phyloP scores from a whole-genome alignment of 2,113 vertebrate species.

The Lagopus leucura region DNA sequence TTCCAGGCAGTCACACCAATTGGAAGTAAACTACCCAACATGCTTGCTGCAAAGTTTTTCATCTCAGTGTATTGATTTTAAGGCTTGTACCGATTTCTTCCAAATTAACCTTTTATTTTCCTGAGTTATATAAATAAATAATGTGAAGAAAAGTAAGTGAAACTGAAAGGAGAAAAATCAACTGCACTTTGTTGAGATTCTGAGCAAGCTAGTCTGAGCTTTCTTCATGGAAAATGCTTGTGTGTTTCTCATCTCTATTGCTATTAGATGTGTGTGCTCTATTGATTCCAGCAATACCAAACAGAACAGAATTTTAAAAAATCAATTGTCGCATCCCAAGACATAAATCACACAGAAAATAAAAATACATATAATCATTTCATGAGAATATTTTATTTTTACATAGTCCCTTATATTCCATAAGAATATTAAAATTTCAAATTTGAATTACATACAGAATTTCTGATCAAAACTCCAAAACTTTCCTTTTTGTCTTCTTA shows the following conservation, averaged over 20 bases:
- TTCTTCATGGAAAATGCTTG: slow-evolving; percentile 11
- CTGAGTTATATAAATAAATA: slow-evolving; percentile 44
- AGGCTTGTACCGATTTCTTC: slow-evolving; percentile 4
- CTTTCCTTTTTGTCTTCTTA: neutral
- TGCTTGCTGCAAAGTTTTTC: slow-evolving; percentile 11
- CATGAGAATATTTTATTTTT: slow-evolving; percentile 26
- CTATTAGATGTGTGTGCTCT: neutral
- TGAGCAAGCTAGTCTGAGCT: neutral
- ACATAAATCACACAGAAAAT: slow-evolving; percentile 40
- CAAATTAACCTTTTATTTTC: slow-evolving; percentile 51
- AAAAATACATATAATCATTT: slow-evolving; percentile 3
- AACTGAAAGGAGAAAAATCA: neutral
- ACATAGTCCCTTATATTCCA: slow-evolving; percentile 9
- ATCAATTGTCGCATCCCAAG: neutral
- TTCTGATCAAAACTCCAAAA: slow-evolving; percentile 31
- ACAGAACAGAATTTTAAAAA: slow-evolving; percentile 52
- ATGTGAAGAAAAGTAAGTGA: neutral
- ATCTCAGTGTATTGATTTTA: slow-evolving; percentile 52
- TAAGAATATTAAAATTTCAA: slow-evolving; percentile 38
- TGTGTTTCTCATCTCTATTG: neutral
- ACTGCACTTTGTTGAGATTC: neutral
- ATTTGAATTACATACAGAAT: slow-evolving; percentile 20
- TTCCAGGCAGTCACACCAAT: slow-evolving; percentile 2
- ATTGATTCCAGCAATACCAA: slow-evolving; percentile 21
- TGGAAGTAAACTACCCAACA: neutral